phyloP scores from a whole-genome alignment of 2,888 invertebrate genomes.

The Neoaliturus tenellus region DNA sequence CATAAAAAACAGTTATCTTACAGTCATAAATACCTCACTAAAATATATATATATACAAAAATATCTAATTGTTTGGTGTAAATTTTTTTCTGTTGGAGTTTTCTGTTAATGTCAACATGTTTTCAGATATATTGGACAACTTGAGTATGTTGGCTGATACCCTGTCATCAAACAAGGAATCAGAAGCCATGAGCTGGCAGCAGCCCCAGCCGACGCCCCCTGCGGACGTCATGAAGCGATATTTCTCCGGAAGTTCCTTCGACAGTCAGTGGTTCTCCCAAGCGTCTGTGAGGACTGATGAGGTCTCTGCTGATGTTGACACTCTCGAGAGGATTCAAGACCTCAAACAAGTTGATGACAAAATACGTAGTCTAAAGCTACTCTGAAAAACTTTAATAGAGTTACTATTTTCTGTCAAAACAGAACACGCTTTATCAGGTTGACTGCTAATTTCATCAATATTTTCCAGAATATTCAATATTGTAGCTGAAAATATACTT shows the following conservation, averaged over 20 bases:
- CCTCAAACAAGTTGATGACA: background rate
- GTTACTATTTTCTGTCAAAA: no score
- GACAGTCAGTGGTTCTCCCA: constrained; percentile 17
- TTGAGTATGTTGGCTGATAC: constrained; percentile 16
- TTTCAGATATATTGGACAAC: constrained; percentile 18
- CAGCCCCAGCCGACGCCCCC: background rate
- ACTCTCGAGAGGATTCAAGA: constrained; percentile 14
- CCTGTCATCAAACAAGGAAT: background rate
- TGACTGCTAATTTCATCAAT: no score
- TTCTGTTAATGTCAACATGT: background rate
- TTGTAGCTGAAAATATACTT: no score
- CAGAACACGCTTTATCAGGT: no score
- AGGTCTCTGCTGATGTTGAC: background rate
- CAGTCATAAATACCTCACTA: no score
- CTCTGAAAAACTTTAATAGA: no score
- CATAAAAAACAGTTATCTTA: no score
- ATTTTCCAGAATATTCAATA: no score
- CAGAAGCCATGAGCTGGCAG: constrained; percentile 6
- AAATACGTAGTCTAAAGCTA: constrained; percentile 1
- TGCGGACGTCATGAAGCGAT: background rate
- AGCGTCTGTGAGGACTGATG: background rate
- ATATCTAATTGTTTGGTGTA: no score
- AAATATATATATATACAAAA: no score
- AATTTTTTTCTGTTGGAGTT: no score
- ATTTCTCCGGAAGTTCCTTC: constrained; percentile 1